A percentile compares a stretch with the other conserved stretches of the same genome.
These are phyloP conservation scores for Nasonia giraulti DNA, from an alignment of 1,140 invertebrate species.

Conservation along the genomic window DNA sequence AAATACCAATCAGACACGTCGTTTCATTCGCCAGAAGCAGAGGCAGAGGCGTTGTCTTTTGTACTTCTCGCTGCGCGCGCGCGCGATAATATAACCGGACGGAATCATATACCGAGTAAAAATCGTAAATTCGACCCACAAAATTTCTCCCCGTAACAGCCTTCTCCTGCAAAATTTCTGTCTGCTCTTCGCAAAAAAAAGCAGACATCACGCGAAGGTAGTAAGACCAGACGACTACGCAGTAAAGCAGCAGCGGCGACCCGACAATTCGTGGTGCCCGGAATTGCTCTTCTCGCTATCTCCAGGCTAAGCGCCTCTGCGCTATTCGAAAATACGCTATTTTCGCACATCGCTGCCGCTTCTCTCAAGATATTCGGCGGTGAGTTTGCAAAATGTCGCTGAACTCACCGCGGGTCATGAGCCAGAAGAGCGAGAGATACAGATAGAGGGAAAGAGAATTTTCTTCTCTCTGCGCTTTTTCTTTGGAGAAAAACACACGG, in stretches of 20 bases:
- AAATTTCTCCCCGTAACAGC: no score
- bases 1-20: no score
- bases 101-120: no score
- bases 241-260: not conserved
- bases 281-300: slow-evolving; percentile 2
- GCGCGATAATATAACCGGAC: no score
- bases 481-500: not conserved
- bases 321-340: slow-evolving; percentile 31
- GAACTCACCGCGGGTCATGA: not conserved
- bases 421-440: not conserved
- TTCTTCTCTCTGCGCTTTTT: not conserved
- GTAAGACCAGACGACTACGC: not conserved
- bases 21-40: no score
- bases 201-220: not conserved
- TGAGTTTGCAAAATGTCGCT: slow-evolving; percentile 13
- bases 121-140: no score
- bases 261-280: not conserved
- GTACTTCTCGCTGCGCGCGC: no score
- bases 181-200: not conserved
- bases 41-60: no score
- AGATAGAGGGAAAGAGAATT: not conserved
- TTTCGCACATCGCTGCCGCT: slow-evolving; percentile 1
- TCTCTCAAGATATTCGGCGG: not conserved
- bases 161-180: not conserved
- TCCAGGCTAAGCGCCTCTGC: not conserved